Evolutionary conservation across 2,113 vertebrate species (phyloP).

Genomic region (Megaleporinus macrocephalus): DNA sequence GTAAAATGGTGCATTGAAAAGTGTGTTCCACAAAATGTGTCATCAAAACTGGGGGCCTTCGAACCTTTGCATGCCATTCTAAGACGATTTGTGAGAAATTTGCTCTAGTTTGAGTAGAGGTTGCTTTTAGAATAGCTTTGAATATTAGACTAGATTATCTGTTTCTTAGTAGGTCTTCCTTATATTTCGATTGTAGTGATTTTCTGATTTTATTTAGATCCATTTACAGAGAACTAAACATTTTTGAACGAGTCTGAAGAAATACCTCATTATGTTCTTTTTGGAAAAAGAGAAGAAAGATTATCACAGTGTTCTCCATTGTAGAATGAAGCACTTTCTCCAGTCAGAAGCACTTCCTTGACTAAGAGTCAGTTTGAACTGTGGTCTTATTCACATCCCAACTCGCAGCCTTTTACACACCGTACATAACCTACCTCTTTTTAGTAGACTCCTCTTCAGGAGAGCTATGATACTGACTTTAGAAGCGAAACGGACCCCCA

Average conservation of each 20-base stretch:
- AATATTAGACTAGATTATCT: slow-evolving; percentile 23
- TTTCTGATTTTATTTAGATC: slow-evolving; percentile 35
- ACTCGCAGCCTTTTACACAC: slow-evolving; percentile 36
- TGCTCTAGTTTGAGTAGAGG: slow-evolving; percentile 42
- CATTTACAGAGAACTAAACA: slow-evolving; percentile 26
- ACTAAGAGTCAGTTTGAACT: slow-evolving; percentile 47
- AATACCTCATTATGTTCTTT: slow-evolving; percentile 43
- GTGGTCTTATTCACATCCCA: slow-evolving; percentile 46
- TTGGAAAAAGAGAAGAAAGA: slow-evolving; percentile 23
- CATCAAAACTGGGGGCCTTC: no score
- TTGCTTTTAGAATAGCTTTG: slow-evolving; percentile 51
- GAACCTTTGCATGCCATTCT: no score
- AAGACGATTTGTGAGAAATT: slow-evolving; percentile 25
- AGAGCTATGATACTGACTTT: slow-evolving; percentile 31
- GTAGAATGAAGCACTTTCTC: slow-evolving; percentile 58
- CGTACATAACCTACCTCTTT: slow-evolving; percentile 54
- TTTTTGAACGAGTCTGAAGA: slow-evolving; percentile 42
- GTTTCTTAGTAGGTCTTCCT: slow-evolving; percentile 19
- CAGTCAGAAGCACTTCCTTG: slow-evolving; percentile 54
- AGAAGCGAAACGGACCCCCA: slow-evolving; percentile 34
- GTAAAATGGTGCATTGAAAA: no score
- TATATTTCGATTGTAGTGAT: slow-evolving; percentile 49
- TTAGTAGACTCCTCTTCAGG: slow-evolving; percentile 39
- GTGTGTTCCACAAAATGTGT: no score
- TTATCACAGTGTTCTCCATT: slow-evolving; percentile 53